Conservation (phyloP, 2,113 vertebrate species). For the Glareola pratincola region DNA sequence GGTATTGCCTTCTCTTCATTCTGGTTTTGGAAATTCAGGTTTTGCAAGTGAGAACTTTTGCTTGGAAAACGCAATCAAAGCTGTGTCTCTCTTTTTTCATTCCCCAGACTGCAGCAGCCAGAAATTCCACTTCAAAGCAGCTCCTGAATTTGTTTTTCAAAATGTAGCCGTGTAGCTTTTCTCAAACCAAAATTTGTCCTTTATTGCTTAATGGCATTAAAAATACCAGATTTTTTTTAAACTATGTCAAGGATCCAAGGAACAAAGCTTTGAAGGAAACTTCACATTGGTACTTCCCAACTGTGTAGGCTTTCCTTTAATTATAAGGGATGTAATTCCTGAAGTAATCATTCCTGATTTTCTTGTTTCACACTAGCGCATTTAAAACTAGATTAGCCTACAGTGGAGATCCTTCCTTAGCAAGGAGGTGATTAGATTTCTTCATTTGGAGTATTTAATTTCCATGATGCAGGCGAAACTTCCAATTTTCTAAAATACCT, state of each 20-base stretch:
- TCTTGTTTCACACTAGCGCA: constrained; percentile 25
- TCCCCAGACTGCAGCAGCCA: not conserved
- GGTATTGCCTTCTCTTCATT: not conserved
- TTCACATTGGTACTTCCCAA: not conserved
- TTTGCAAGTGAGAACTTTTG: not conserved
- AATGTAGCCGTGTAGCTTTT: not conserved
- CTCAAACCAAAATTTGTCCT: not conserved
- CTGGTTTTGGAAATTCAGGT: not conserved
- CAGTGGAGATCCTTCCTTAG: not conserved
- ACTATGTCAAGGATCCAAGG: not conserved
- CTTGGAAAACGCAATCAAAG: not conserved
- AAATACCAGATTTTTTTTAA: not conserved
- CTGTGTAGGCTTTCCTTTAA: constrained; percentile 29
- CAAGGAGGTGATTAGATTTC: not conserved
- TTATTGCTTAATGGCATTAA: not conserved
- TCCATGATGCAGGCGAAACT: not conserved
- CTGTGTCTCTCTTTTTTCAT: not conserved
- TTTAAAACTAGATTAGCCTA: constrained; percentile 2
- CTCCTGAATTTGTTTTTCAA: not conserved
- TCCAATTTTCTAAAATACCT: not conserved
- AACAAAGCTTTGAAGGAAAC: not conserved
- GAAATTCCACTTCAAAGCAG: not conserved
- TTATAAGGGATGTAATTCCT: constrained; percentile 25
- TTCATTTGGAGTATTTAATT: not conserved
- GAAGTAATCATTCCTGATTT: constrained; percentile 54